Evolutionary conservation across 2,797 vertebrate species (phyloP).

Genomic region (Luscinia megarhynchos): DNA sequence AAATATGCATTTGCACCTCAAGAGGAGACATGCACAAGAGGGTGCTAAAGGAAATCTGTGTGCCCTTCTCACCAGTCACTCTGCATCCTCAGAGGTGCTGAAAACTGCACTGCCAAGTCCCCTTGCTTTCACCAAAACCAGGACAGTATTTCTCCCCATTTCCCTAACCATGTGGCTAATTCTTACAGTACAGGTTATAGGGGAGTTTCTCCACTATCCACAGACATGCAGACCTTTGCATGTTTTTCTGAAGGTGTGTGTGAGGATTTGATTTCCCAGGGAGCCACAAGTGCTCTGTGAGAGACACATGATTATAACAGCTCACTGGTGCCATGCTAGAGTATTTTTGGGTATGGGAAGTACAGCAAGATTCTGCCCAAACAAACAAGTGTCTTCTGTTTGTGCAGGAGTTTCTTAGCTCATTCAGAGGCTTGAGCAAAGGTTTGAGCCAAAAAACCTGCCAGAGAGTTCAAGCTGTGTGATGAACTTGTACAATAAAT

Average conservation of each 20-base stretch:
- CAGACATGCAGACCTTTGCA: neutral
- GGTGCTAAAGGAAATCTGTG: neutral
- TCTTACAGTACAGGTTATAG: neutral
- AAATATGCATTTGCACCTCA: neutral
- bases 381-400: neutral
- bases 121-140: neutral
- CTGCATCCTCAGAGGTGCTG: neutral
- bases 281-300: neutral
- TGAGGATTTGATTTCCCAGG: neutral
- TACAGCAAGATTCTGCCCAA: neutral
- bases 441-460: neutral
- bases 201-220: neutral
- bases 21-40: neutral
- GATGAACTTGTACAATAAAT: neutral
- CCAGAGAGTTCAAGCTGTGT: neutral
- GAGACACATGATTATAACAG: neutral
- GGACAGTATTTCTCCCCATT: neutral
- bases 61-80: neutral
- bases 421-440: neutral
- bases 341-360: neutral
- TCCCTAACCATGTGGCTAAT: neutral
- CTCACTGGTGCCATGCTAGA: neutral
- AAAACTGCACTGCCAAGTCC: rapidly evolving
- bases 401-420: neutral
- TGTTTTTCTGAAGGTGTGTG: neutral